phyloP scores from a whole-genome alignment of 2,797 vertebrate genomes.

The Eupleurogrammus muticus region DNA sequence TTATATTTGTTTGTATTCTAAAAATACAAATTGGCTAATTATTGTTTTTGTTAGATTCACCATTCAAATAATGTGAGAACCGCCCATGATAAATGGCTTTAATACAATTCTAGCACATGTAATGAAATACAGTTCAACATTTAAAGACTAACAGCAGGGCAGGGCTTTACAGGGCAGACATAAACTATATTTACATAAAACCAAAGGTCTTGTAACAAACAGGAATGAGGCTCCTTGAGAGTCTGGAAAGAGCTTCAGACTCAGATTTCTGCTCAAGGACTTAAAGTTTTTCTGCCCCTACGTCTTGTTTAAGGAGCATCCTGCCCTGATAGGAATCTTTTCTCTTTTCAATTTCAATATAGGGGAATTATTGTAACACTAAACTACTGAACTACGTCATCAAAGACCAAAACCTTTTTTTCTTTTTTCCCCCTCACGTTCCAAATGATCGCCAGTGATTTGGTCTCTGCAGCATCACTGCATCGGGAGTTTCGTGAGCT shows the following conservation, averaged over 20 bases:
- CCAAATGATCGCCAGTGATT: background rate
- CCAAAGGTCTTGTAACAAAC: slow-evolving; percentile 1
- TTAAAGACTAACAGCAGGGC: background rate
- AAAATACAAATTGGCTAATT: background rate
- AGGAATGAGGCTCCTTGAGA: background rate
- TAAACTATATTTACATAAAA: background rate
- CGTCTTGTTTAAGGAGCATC: background rate
- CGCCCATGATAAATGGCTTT: background rate
- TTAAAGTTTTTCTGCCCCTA: background rate
- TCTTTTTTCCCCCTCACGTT: background rate
- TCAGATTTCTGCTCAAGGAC: background rate
- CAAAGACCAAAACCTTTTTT: background rate
- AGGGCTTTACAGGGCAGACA: background rate
- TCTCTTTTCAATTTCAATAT: background rate
- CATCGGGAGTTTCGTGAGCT: background rate
- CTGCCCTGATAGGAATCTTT: background rate
- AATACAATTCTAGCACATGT: background rate
- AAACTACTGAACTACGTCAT: background rate
- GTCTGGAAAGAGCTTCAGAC: background rate
- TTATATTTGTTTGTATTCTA: too few relatives aligned
- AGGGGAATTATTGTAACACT: background rate
- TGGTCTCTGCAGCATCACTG: background rate
- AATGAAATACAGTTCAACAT: background rate
- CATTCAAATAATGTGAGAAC: background rate
- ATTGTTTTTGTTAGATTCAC: background rate